Conservation (phyloP, 2,113 vertebrate species). For the Myrmecobius fasciatus region DNA sequence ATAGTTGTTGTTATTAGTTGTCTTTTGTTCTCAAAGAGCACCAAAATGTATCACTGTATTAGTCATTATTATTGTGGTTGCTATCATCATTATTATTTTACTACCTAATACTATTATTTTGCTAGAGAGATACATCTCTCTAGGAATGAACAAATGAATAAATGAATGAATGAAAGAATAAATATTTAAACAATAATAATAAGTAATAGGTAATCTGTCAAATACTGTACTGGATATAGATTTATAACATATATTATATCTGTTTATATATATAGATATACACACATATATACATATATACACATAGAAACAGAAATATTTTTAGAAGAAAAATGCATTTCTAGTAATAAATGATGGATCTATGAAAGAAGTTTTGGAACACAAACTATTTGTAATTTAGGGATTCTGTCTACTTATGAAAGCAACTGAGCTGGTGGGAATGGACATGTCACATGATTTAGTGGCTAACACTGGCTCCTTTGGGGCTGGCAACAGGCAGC, state of each 20-base stretch:
- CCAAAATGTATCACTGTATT: not conserved
- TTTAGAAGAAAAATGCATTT: not conserved
- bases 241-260: not conserved
- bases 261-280: too few relatives aligned
- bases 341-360: not conserved
- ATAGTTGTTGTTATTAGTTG: not conserved
- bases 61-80: not conserved
- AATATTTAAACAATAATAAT: not conserved
- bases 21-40: not conserved
- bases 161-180: not conserved
- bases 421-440: conserved; percentile 1
- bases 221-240: not conserved
- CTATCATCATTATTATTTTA: not conserved
- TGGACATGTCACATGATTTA: not conserved
- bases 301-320: not conserved
- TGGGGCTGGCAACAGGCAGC: not conserved
- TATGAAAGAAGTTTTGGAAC: conserved; percentile 1
- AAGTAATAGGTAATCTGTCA: not conserved
- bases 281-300: too few relatives aligned
- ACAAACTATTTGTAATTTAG: not conserved
- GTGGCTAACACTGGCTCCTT: not conserved
- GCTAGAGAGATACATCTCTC: not conserved
- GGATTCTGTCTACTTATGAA: not conserved
- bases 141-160: not conserved
- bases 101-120: not conserved